Conservation (phyloP, 2,888 invertebrate genomes). For the Drosophila subquinaria region DNA sequence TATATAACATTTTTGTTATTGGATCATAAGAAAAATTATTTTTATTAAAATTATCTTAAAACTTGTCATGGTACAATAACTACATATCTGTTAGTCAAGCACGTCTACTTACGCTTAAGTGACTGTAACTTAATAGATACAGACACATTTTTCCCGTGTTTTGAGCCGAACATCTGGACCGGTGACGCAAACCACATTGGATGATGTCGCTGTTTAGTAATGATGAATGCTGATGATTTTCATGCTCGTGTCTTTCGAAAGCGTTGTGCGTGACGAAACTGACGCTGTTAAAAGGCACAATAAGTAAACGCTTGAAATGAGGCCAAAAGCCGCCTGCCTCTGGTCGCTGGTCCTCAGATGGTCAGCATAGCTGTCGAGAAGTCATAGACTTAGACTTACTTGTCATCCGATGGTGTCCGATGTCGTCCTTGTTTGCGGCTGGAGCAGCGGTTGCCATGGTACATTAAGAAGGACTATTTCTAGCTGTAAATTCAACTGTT, state of each 20-base stretch:
- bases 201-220: slow-evolving; percentile 41
- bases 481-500: slow-evolving; percentile 72
- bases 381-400: slow-evolving; percentile 20
- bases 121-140: slow-evolving; percentile 38
- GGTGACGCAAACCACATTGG: slow-evolving; percentile 12
- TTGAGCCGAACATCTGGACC: slow-evolving; percentile 5
- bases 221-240: slow-evolving; percentile 75
- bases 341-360: slow-evolving; percentile 14
- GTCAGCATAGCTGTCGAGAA: slow-evolving; percentile 28
- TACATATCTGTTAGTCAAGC: slow-evolving; percentile 27
- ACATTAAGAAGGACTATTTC: slow-evolving; percentile 71
- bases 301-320: slow-evolving; percentile 70
- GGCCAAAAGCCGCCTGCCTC: slow-evolving; percentile 56
- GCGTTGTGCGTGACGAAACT: slow-evolving; percentile 79
- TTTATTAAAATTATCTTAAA: background rate
- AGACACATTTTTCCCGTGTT: slow-evolving; percentile 33
- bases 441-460: slow-evolving; percentile 64
- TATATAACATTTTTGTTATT: no score
- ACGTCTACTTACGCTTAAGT: slow-evolving; percentile 13
- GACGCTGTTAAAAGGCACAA: slow-evolving; percentile 75
- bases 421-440: slow-evolving; percentile 52
- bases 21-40: background rate
- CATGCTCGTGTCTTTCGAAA: slow-evolving; percentile 73
- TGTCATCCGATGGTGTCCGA: slow-evolving; percentile 21
- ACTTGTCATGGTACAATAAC: background rate